These are phyloP conservation scores for Turritopsis dohrnii DNA, from an alignment of 30 jellyfish, hydroid and myxozoan species.

Conservation along the genomic window DNA sequence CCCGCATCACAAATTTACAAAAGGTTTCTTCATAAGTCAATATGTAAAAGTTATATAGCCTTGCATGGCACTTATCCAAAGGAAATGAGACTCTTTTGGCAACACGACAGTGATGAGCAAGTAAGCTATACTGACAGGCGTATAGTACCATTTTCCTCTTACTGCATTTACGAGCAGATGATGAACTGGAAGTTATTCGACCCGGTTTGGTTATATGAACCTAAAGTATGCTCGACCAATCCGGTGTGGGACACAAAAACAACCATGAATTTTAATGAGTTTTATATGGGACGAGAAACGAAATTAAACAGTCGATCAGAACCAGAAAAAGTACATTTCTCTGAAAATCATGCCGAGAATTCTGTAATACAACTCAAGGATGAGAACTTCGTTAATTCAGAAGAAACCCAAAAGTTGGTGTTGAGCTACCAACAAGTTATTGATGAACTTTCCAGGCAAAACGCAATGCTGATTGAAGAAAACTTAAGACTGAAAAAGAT, in stretches of 20 bases:
- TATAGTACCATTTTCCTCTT: neutral
- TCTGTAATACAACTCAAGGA: neutral
- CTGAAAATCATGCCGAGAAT: neutral
- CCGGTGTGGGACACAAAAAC: slow-evolving; percentile 80
- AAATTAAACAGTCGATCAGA: slow-evolving; percentile 23
- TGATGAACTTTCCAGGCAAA: neutral
- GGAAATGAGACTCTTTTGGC: slow-evolving; percentile 56
- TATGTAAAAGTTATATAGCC: slow-evolving; percentile 50
- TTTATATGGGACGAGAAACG: slow-evolving; percentile 42
- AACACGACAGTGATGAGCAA: slow-evolving; percentile 14
- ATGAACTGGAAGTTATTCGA: slow-evolving; percentile 36
- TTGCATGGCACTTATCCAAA: no score
- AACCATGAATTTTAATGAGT: slow-evolving; percentile 28
- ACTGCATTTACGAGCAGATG: neutral
- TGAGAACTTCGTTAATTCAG: neutral
- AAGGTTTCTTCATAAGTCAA: neutral
- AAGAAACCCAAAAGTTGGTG: neutral
- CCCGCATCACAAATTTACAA: neutral
- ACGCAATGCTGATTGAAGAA: neutral
- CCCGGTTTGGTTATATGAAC: slow-evolving; percentile 54
- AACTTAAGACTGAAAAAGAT: neutral
- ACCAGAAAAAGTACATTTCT: neutral
- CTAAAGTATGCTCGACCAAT: slow-evolving; percentile 39
- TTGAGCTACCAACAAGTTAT: neutral
- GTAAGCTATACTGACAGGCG: no score